These are phyloP conservation scores for Corapipo altera DNA, from an alignment of 2,113 vertebrate genomes.

Conservation along the genomic window DNA sequence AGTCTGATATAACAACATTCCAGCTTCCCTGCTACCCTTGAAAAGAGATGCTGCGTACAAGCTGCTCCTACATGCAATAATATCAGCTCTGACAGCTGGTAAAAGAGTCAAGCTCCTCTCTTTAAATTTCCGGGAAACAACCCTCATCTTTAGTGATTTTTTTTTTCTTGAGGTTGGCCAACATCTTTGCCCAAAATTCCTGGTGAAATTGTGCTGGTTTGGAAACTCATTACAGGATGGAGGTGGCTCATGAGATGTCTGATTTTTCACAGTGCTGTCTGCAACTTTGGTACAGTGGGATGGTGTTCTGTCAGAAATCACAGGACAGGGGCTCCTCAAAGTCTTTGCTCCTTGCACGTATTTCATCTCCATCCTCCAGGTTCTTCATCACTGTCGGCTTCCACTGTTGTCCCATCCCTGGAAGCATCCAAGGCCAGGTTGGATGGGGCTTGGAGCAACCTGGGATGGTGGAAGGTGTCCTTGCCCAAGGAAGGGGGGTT, in stretches of 20 bases:
- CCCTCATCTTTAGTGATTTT: background rate
- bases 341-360: background rate
- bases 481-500: background rate
- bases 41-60: background rate
- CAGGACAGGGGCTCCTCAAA: background rate
- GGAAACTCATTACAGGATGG: background rate
- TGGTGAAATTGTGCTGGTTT: background rate
- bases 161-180: background rate
- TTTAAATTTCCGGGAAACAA: background rate
- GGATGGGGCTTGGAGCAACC: background rate
- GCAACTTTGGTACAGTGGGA: background rate
- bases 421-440: background rate
- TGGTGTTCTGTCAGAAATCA: background rate
- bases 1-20: conserved; percentile 62
- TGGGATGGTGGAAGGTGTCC: background rate
- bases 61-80: background rate
- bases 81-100: conserved; percentile 15
- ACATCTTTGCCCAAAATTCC: background rate
- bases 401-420: background rate
- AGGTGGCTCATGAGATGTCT: background rate
- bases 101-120: background rate
- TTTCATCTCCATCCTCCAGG: background rate
- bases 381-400: background rate
- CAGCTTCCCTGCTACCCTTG: conserved; percentile 18
- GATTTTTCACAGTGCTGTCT: background rate